Percentiles rank a stretch among this genome's conserved stretches.
Evolutionary conservation across 2,888 invertebrate genomes (phyloP).

Genomic region (Tiliacea aurago): DNA sequence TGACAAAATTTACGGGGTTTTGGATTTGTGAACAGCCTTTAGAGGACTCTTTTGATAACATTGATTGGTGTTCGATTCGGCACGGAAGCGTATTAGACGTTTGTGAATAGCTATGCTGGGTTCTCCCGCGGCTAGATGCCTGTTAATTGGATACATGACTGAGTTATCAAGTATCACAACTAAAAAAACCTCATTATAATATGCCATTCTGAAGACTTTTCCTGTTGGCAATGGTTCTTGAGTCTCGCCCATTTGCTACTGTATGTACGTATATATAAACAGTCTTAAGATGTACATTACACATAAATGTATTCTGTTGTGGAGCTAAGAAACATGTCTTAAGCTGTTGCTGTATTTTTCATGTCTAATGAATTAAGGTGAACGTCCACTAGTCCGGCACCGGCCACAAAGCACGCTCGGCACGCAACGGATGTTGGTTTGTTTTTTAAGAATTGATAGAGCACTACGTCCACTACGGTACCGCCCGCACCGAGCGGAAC

Average conservation of each 20-base stretch:
- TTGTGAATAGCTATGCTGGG: too few relatives aligned
- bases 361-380: background rate
- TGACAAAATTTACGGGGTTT: too few relatives aligned
- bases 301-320: background rate
- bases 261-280: background rate
- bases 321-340: background rate
- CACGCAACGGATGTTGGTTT: background rate
- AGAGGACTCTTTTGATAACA: too few relatives aligned
- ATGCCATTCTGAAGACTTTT: constrained; percentile 19
- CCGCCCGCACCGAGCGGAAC: background rate
- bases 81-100: too few relatives aligned
- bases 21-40: too few relatives aligned
- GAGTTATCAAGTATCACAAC: background rate
- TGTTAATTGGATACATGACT: too few relatives aligned
- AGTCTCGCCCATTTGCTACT: background rate
- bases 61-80: too few relatives aligned
- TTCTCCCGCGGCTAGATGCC: too few relatives aligned
- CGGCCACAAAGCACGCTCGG: background rate
- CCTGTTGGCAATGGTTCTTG: constrained; percentile 30
- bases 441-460: background rate
- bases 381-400: background rate
- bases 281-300: background rate
- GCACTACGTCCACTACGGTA: background rate
- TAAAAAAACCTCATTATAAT: constrained; percentile 2
- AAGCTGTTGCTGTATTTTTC: background rate